Evolutionary conservation across 2,797 vertebrate genomes (phyloP).

Genomic region (Acanthornis magna): DNA sequence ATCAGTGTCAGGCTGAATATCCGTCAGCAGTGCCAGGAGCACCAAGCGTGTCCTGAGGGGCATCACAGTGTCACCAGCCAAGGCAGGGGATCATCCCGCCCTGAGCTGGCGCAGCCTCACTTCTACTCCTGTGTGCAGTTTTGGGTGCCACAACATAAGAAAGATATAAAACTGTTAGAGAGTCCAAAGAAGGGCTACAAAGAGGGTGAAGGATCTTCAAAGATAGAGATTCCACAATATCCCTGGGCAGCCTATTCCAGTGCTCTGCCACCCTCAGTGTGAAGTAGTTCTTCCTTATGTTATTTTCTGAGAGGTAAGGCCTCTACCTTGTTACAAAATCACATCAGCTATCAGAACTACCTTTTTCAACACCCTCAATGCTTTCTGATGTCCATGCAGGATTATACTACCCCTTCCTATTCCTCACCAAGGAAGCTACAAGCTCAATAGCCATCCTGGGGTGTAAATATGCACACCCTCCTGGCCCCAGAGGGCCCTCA

Average conservation of each 20-base stretch:
- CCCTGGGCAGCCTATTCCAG: background rate
- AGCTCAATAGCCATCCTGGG: background rate
- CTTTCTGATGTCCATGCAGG: background rate
- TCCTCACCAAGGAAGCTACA: background rate
- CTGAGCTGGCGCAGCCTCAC: background rate
- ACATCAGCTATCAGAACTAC: background rate
- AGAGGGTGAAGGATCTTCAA: background rate
- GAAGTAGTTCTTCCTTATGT: background rate
- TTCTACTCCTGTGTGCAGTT: accelerated
- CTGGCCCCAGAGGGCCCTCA: background rate
- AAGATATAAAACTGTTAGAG: background rate
- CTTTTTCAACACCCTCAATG: background rate
- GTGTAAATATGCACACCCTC: background rate
- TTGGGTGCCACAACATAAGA: background rate
- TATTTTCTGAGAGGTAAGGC: background rate
- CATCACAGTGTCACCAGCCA: accelerated
- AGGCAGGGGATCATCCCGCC: background rate
- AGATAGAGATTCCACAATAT: background rate
- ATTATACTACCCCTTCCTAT: background rate
- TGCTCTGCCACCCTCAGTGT: background rate
- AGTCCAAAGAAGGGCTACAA: background rate
- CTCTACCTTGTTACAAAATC: background rate
- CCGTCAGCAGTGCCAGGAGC: background rate
- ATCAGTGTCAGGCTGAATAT: background rate
- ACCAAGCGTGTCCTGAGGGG: accelerated